Conservation (phyloP, 1,140 invertebrate species). For the Pogonomyrmex barbatus region DNA sequence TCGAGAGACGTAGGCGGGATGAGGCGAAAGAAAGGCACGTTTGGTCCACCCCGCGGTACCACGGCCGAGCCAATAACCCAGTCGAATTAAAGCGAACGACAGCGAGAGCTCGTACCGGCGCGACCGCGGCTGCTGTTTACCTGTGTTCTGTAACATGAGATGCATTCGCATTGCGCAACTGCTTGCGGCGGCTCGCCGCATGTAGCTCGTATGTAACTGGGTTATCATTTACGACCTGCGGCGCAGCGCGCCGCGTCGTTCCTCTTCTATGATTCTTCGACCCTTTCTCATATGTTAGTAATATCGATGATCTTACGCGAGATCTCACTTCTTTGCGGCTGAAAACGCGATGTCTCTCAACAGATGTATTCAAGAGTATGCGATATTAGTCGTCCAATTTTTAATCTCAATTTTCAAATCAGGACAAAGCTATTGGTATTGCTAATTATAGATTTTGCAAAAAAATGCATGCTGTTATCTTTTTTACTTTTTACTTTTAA, state of each 20-base stretch:
- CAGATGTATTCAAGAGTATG: too few relatives aligned
- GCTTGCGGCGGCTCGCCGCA: constrained; percentile 71
- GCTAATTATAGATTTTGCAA: background rate
- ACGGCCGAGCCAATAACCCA: constrained; percentile 64
- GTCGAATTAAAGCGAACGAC: constrained; percentile 69
- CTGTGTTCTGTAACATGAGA: constrained; percentile 78
- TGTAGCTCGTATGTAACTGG: constrained; percentile 72
- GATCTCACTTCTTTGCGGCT: background rate
- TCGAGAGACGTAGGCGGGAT: constrained; percentile 63
- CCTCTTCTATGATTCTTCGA: constrained; percentile 53
- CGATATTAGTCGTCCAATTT: constrained; percentile 7
- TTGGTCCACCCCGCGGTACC: constrained; percentile 50
- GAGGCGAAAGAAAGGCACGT: constrained; percentile 62
- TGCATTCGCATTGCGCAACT: constrained; percentile 76
- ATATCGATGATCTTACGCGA: background rate
- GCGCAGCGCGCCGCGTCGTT: constrained; percentile 25
- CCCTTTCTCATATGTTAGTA: background rate
- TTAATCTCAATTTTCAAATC: background rate
- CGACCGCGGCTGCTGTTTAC: constrained; percentile 56
- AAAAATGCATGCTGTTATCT: background rate
- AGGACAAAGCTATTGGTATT: background rate
- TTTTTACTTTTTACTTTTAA: background rate
- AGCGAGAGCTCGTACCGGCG: constrained; percentile 54
- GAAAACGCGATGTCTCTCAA: background rate
- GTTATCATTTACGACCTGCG: constrained; percentile 76